Percentiles rank a stretch among this genome's conserved stretches.
Conservation (phyloP, 1,140 invertebrate genomes). For the Pogonus chalceus region DNA sequence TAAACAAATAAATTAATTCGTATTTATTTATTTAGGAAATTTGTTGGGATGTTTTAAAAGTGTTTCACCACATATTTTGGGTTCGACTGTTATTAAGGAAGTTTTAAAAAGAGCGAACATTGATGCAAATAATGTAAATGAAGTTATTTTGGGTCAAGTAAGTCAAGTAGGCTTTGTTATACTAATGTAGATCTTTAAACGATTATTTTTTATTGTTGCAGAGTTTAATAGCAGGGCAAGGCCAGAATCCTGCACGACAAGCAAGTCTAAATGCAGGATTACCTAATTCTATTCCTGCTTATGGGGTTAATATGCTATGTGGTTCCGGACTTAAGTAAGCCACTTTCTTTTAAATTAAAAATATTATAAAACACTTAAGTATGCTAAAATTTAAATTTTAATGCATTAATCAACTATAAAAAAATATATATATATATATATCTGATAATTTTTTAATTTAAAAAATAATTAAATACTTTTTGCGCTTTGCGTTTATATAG, state of each 20-base stretch:
- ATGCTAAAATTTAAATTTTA: no score
- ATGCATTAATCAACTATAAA: no score
- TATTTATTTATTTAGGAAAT: constrained; percentile 18
- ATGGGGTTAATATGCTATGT: constrained; percentile 75
- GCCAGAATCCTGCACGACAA: constrained; percentile 80
- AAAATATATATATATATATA: no score
- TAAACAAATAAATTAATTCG: constrained; percentile 5
- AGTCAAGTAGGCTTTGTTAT: constrained; percentile 21
- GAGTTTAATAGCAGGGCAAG: constrained; percentile 57
- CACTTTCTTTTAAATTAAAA: constrained; percentile 9
- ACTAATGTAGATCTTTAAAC: constrained; percentile 10
- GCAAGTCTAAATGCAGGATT: constrained; percentile 69
- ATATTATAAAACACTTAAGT: no score
- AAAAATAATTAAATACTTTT: no score
- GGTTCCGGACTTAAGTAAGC: constrained; percentile 73
- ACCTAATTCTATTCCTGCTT: constrained; percentile 61
- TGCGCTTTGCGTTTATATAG: constrained; percentile 12
- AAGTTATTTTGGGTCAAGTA: constrained; percentile 84
- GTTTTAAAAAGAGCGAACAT: constrained; percentile 53
- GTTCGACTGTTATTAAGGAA: constrained; percentile 64
- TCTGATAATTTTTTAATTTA: no score
- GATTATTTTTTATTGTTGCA: constrained; percentile 10
- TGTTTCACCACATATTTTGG: constrained; percentile 50
- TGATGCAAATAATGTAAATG: constrained; percentile 54
- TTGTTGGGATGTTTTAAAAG: constrained; percentile 25